Evolutionary conservation across 2,113 vertebrate species (phyloP), one percentile per base, ranked within the genome.

Genomic region (Coptodon bakossiorum): DNA sequence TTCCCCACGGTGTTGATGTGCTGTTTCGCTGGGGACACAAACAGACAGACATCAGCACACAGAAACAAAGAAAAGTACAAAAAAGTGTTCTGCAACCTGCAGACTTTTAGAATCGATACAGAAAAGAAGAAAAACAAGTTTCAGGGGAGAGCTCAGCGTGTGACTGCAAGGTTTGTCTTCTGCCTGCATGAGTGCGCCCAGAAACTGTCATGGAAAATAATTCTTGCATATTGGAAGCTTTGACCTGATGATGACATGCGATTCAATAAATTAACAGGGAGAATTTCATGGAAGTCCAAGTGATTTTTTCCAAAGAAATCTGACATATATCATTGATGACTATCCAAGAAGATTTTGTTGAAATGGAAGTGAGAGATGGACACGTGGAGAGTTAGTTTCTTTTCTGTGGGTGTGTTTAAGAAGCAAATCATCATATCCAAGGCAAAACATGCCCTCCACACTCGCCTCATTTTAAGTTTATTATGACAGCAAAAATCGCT

Each of bases 1-100:
- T 96, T 98, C 36, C 99, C 99, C 95, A 99, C 94, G 43, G 97
- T 97, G 90, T 96, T 97, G 92, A 99, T 98, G 91, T 97, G 97
- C 13, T 97, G 96, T 78, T 96, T 96, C 45, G 96, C 98, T 98
- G 94, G 27, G 66, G 89, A 89, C 83, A 82, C 52, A 52, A n/a
- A 36, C 14, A 61, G 5, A 48, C 27, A 10, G 7, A 34, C 40
- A 82, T 76, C 71, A 34, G 27, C 24, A 52, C 45, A 50, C 24
- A 50, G 71, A 48, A 50, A 78, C 24, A 76, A 7, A 66, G 34
- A 13, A 31, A 76, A 29, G 71, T 29, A 17, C 24, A 31, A n/a
- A n/a, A n/a, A n/a, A 50, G 24, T 6, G 17, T n/a, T 78, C 24
- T 52, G 27, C 27, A 7, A 50, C 27, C 16, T 12, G 48, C 73